Evolutionary conservation across 53 echinoderm and acorn worm species (phyloP), one percentile per base, ranked within the genome.

Genomic region (Mesocentrotus franciscanus): DNA sequence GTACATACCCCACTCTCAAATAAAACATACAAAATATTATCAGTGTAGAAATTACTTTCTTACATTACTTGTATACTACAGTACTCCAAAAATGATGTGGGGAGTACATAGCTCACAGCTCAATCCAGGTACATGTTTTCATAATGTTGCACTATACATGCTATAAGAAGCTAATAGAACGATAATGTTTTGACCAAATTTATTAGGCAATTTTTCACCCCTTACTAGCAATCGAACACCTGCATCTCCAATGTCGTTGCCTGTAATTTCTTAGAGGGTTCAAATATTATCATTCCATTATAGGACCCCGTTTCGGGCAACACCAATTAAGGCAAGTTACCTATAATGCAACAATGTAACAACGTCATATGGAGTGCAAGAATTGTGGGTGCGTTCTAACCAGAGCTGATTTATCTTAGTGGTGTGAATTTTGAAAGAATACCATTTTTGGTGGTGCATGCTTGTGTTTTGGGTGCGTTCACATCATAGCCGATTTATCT

Each of bases 221-320:
- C 5, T 87, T 27, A 27, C 59, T 59, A 26, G 85, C 26, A 27
- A 26, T 42, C 4, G 87, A 58, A 87, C 87, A 87, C 87, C 87
- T 87, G 87, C 58, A 87, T 57, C 27, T 35, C 58, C 57, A n/a
- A 85, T 85, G 58, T 85, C 57, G 27, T 85, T 26, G 18, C 85
- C 58, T 57, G 58, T 85, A 57, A 57, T 9, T 27, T 58, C n/a
- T 85, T 57, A 8, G 12, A 85, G n/a, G 57, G 56, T 85, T 85
- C 85, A 85, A 85, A 85, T 85, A 85, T 85, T 85, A 85, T 85
- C 27, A 17, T 85, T 85, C 85, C 24, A 85, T 85, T 85, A 85
- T 26, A 26, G 58, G 56, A 85, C 26, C 56, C 55, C 26, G n/a
- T 85, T 85, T 27, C n/a, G 56, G 85, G 85, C 85, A 85, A n/a